Evolutionary conservation across 2,113 vertebrate species (phyloP).

Genomic region (Cyphomyrus discorhynchus): DNA sequence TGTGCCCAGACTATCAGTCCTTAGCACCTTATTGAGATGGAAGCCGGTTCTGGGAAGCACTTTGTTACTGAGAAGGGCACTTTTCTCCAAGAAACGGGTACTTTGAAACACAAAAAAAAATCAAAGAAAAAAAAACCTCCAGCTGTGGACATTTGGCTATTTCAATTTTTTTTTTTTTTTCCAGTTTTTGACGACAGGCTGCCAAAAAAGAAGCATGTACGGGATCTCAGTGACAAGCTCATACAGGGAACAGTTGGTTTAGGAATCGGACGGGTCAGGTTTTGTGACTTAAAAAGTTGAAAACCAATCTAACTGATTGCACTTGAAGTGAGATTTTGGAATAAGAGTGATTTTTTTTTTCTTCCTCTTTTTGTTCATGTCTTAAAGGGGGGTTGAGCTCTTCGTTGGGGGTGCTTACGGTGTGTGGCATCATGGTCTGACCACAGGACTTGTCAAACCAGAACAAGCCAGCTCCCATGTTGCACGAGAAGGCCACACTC

Average conservation of each 20-base stretch:
- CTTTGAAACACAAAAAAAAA: slow-evolving; percentile 54
- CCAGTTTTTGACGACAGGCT: slow-evolving; percentile 51
- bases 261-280: slow-evolving; percentile 26
- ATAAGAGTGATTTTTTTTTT: slow-evolving; percentile 33
- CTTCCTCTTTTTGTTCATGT: slow-evolving; percentile 32
- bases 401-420: slow-evolving; percentile 22
- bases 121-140: slow-evolving; percentile 31
- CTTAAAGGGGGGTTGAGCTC: slow-evolving; percentile 42
- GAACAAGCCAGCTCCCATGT: slow-evolving; percentile 49
- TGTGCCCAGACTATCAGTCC: slow-evolving; percentile 39
- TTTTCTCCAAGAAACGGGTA: slow-evolving; percentile 68
- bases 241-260: slow-evolving; percentile 24
- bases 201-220: slow-evolving; percentile 48
- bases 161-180: slow-evolving; percentile 29
- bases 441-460: slow-evolving; percentile 39
- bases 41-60: slow-evolving; percentile 59
- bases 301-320: slow-evolving; percentile 52
- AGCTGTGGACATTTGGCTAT: slow-evolving; percentile 32
- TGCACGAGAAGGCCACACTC: slow-evolving; percentile 51
- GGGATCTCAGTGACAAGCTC: slow-evolving; percentile 32
- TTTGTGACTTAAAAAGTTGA: slow-evolving; percentile 38
- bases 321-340: slow-evolving; percentile 56
- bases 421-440: slow-evolving; percentile 48
- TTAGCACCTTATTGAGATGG: slow-evolving; percentile 58
- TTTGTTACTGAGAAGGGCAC: slow-evolving; percentile 65